phyloP scores from a whole-genome alignment of 2,113 vertebrate species.

The Myodes glareolus region DNA sequence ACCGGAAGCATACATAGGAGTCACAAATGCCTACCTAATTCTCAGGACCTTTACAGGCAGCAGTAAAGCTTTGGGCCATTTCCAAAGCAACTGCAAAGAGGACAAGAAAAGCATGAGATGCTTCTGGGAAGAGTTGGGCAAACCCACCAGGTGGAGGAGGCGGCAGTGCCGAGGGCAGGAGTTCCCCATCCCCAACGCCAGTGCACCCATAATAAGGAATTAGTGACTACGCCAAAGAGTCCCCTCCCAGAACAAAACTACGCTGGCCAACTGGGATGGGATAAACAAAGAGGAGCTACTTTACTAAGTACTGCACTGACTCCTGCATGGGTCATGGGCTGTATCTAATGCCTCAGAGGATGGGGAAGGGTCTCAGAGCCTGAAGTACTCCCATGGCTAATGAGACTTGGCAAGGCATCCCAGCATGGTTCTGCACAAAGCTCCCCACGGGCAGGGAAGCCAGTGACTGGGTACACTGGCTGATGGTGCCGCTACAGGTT shows the following conservation, averaged over 20 bases:
- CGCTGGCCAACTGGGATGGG: background rate
- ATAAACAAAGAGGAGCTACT: background rate
- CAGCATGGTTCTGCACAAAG: too few species aligned
- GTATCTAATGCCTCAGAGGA: background rate
- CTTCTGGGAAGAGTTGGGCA: background rate
- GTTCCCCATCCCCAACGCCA: accelerated
- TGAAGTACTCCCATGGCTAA: accelerated
- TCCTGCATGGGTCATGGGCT: accelerated
- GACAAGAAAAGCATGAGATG: accelerated
- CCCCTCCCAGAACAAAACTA: too few species aligned
- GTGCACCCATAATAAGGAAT: background rate
- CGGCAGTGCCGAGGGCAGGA: background rate
- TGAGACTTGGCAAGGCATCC: background rate
- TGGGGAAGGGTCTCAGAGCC: background rate
- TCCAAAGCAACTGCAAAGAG: background rate
- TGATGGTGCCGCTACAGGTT: accelerated
- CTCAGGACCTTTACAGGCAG: too few species aligned
- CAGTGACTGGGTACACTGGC: background rate
- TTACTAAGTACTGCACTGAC: background rate
- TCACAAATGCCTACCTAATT: accelerated
- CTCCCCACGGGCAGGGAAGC: background rate
- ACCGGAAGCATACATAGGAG: accelerated
- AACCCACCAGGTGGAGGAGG: background rate
- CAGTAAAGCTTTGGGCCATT: accelerated
- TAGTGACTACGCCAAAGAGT: too few species aligned